Conservation (phyloP, 2,797 vertebrate genomes). For the Lophius americanus region DNA sequence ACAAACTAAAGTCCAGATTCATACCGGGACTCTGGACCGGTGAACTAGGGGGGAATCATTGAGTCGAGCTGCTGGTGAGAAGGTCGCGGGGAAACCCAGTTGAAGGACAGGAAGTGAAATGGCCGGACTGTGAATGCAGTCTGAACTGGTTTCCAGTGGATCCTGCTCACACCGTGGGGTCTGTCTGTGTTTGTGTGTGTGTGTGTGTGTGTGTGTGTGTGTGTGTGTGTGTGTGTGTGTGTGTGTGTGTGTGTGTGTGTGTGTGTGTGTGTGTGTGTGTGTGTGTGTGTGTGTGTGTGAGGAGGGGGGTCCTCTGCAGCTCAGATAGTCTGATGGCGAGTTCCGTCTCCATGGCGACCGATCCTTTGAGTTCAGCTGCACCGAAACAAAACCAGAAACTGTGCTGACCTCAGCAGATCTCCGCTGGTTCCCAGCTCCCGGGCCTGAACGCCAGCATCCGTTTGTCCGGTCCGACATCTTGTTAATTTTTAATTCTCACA, state of each 20-base stretch:
- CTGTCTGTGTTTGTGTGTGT: neutral
- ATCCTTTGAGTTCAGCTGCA: slow-evolving; percentile 47
- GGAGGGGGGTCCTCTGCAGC: neutral
- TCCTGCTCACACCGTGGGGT: neutral
- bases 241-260: neutral
- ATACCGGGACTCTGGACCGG: no score
- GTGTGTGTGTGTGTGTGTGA: neutral
- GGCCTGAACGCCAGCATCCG: neutral
- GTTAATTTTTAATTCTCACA: neutral
- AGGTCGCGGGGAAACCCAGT: neutral
- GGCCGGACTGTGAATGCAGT: neutral
- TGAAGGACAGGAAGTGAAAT: no score
- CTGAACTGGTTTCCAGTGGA: slow-evolving; percentile 12
- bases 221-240: neutral
- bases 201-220: neutral
- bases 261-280: neutral
- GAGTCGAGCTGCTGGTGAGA: neutral
- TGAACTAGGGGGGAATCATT: neutral
- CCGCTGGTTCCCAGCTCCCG: neutral
- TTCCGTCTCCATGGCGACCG: slow-evolving; percentile 64
- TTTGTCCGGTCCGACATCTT: no score
- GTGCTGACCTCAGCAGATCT: slow-evolving; percentile 51
- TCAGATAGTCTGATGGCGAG: slow-evolving; percentile 38
- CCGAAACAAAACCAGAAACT: slow-evolving; percentile 47
- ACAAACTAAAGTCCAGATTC: no score